Conservation (phyloP, 2,888 invertebrate genomes). For the Arenicola marina region DNA sequence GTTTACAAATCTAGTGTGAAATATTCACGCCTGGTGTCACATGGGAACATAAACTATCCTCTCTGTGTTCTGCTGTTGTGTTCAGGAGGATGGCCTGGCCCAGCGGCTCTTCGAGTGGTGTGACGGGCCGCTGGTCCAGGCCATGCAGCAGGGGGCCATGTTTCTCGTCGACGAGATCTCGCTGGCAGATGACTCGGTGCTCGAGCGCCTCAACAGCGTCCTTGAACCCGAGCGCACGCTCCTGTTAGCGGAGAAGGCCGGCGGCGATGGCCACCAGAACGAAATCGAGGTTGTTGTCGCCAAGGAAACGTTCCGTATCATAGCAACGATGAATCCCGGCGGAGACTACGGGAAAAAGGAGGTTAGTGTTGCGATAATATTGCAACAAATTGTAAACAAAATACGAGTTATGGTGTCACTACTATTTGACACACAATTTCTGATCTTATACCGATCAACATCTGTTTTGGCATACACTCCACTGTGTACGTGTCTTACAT, state of each 20-base stretch:
- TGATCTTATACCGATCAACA: too few relatives aligned
- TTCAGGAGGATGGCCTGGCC: slow-evolving; percentile 2
- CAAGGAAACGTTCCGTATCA: slow-evolving; percentile 78
- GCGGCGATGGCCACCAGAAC: slow-evolving; percentile 51
- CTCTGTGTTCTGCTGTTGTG: background rate
- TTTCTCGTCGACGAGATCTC: slow-evolving; percentile 99
- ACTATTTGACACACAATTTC: too few relatives aligned
- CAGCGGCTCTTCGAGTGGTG: slow-evolving; percentile 88
- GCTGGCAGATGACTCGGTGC: slow-evolving; percentile 94
- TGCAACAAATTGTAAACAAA: too few relatives aligned
- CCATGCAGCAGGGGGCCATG: slow-evolving; percentile 85
- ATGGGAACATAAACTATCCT: background rate
- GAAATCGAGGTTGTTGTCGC: slow-evolving; percentile 63
- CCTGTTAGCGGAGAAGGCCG: slow-evolving; percentile 82
- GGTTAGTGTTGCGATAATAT: too few relatives aligned
- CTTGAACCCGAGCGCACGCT: slow-evolving; percentile 90
- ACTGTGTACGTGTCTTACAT: too few relatives aligned
- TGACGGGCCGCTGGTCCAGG: slow-evolving; percentile 90
- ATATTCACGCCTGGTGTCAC: too few relatives aligned
- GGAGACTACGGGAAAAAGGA: slow-evolving; percentile 99
- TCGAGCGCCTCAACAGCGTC: slow-evolving; percentile 92
- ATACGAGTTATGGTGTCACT: too few relatives aligned
- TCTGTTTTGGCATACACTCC: too few relatives aligned
- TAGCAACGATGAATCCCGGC: slow-evolving; percentile 99
- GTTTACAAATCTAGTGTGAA: too few relatives aligned